Conservation (phyloP, 2,888 invertebrate species). For the Eupithecia pulchellata region DNA sequence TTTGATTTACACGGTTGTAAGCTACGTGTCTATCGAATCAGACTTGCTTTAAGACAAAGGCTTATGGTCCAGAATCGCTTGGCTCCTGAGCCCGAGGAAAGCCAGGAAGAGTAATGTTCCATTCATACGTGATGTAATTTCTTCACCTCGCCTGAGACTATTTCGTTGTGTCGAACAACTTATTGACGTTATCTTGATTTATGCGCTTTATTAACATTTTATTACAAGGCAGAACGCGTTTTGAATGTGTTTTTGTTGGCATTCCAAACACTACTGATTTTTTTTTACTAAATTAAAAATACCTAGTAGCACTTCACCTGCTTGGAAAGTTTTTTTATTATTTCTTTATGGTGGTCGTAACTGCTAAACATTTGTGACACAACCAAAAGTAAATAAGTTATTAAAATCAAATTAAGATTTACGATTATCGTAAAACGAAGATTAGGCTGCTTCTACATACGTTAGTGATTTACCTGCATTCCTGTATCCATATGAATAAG, state of each 20-base stretch:
- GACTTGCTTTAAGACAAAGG: constrained; percentile 16
- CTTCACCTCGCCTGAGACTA: constrained; percentile 69
- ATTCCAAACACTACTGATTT: constrained; percentile 27
- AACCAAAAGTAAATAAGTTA: constrained; percentile 76
- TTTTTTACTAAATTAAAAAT: background rate
- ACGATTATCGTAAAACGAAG: constrained; percentile 80
- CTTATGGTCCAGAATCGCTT: constrained; percentile 49
- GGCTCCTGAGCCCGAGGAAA: constrained; percentile 43
- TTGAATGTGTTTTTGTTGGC: constrained; percentile 26
- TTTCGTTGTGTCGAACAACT: constrained; percentile 74
- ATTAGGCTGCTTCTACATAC: constrained; percentile 69
- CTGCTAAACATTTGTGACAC: constrained; percentile 50
- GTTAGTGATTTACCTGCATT: constrained; percentile 76
- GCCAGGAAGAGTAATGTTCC: constrained; percentile 66
- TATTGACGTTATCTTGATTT: constrained; percentile 83
- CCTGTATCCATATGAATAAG: constrained; percentile 69
- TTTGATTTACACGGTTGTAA: constrained; percentile 39
- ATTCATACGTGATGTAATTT: constrained; percentile 68
- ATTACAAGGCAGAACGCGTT: constrained; percentile 61
- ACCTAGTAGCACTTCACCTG: constrained; percentile 18
- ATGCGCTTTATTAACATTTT: constrained; percentile 81
- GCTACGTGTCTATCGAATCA: constrained; percentile 27
- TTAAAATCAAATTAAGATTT: constrained; percentile 81
- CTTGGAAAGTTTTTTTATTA: constrained; percentile 21
- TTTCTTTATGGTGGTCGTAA: constrained; percentile 16